Evolutionary conservation across 2,888 invertebrate species (phyloP), one percentile per base, ranked within the genome.

Genomic region (Disparrhopalites patrizii): DNA sequence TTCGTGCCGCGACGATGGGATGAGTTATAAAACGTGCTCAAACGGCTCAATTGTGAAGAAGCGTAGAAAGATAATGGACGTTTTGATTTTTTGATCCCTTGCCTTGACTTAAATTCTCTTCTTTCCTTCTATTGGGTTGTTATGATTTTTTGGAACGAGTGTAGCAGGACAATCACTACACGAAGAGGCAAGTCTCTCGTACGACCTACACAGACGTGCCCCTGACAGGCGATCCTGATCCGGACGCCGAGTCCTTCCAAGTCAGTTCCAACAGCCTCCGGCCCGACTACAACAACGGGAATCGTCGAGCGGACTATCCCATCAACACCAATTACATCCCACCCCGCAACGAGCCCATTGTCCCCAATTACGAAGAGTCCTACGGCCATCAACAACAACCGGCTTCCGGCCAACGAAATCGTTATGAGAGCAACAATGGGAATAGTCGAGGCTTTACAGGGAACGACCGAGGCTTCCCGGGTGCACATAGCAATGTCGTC

Each of bases 191-290:
- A 54, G 63, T 31, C 2, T 23, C 55, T 7, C n/a, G 52, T 5
- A 55, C 69, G 36, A 71, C 71, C 20, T 75, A 71, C 63, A 73
- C 75, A 2, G 75, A 75, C 36, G 68, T 73, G 25, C 72, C 73
- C 1, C 43, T 71, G 20, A 4, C 63, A 13, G 63, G 63, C 10
- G 63, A 63, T 28, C 63, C 63, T 18, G 47, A 63, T 33, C 52
- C 52, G 3, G 72, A 73, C 38, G 27, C 54, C 10, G 43, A 61
- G 18, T 33, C 31, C 18, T 55, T 23, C 28, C 31, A 30, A 30
- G 56, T 56, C 28, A 36, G 18, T 15, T 30, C 30, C 1, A 54
- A 52, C n/a, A 27, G 3, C 18, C 23, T 52, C 23, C 51, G 54
- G 38, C 51, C 60, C 15, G 54, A 66, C 18, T 61, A 61, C 51